These are phyloP conservation scores for Philhelius pedissequus DNA, from an alignment of 2,888 invertebrate genomes.

Conservation along the genomic window DNA sequence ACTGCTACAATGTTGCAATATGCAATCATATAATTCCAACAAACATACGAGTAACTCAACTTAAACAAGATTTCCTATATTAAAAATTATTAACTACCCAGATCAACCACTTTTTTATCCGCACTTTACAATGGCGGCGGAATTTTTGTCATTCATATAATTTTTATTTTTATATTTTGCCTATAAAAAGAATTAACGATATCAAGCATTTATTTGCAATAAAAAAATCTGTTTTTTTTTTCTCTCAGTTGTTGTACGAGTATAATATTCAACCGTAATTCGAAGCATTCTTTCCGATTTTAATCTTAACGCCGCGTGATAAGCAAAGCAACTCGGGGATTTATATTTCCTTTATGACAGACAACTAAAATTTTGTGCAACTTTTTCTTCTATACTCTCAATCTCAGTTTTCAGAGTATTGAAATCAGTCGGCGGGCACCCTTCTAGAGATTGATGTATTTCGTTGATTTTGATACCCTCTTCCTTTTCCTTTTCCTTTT, in stretches of 20 bases:
- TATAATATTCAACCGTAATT: not conserved
- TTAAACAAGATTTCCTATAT: slow-evolving; percentile 46
- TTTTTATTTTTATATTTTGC: slow-evolving; percentile 48
- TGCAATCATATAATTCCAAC: not conserved
- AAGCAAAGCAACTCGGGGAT: slow-evolving; percentile 49
- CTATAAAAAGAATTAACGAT: slow-evolving; percentile 67
- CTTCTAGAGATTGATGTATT: slow-evolving; percentile 4
- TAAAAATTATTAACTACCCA: slow-evolving; percentile 64
- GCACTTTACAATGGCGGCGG: slow-evolving; percentile 7
- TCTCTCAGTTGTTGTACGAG: too few relatives aligned
- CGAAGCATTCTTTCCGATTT: slow-evolving; percentile 19
- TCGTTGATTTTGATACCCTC: not conserved
- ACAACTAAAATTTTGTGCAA: slow-evolving; percentile 25
- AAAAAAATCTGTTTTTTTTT: slow-evolving; percentile 36
- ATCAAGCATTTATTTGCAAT: slow-evolving; percentile 63
- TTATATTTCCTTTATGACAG: slow-evolving; percentile 47
- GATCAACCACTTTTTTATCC: slow-evolving; percentile 33
- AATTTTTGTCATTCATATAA: slow-evolving; percentile 30
- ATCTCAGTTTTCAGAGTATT: not conserved
- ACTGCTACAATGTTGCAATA: slow-evolving; percentile 54
- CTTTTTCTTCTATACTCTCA: not conserved
- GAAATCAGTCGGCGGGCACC: not conserved
- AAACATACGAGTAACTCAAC: slow-evolving; percentile 11
- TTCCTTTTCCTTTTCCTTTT: too few relatives aligned
- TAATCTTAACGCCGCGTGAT: slow-evolving; percentile 65